These are phyloP conservation scores for Drosophila bipectinata DNA, from an alignment of 1,140 invertebrate species.

Conservation along the genomic window DNA sequence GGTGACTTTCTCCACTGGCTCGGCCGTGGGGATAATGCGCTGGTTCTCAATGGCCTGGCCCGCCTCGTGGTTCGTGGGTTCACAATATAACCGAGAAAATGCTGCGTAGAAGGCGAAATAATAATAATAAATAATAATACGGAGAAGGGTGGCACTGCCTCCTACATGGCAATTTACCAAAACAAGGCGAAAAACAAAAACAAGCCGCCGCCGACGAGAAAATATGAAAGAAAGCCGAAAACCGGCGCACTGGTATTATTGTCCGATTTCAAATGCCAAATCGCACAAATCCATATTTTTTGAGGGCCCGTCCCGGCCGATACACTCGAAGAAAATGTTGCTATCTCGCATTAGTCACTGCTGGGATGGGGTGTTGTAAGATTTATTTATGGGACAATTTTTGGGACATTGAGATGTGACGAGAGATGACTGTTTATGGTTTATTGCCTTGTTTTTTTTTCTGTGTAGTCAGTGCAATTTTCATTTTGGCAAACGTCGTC, in stretches of 20 bases:
- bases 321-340: background rate
- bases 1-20: background rate
- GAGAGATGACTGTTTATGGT: background rate
- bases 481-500: constrained; percentile 32
- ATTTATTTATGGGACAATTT: no score
- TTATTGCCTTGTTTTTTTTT: constrained; percentile 12
- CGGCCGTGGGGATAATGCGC: background rate
- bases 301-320: background rate
- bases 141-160: background rate
- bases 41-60: background rate
- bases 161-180: constrained; percentile 71
- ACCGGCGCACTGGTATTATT: background rate
- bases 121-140: constrained; percentile 58
- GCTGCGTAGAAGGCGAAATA: constrained; percentile 48
- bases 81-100: constrained; percentile 6
- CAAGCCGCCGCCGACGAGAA: background rate
- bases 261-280: constrained; percentile 18
- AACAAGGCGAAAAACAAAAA: constrained; percentile 39
- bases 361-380: no score
- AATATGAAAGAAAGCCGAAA: constrained; percentile 18
- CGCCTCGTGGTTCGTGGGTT: background rate
- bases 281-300: constrained; percentile 36
- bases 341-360: no score
- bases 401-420: no score
- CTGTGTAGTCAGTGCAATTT: constrained; percentile 26